Base-by-base conservation (phyloP, 2,888 invertebrate species). In the Eubasilissa splendida region DNA sequence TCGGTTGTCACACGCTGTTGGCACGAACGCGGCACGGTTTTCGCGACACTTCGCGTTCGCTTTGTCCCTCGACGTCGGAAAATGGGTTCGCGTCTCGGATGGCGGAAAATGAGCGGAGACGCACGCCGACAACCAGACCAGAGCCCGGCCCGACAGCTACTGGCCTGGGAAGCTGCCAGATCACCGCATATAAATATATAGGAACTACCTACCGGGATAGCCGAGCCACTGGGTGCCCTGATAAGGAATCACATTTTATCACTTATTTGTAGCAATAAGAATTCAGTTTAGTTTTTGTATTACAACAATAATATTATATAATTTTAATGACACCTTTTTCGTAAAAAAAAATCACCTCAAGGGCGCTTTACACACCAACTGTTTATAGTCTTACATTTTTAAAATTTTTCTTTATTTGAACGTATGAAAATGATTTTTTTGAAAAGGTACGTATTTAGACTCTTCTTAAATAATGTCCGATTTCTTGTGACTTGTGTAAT, bases 161-260 rank as follows among this genome's bases (percentile, higher is more conserved):
- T 80, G 80, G 70, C 53, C 80, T 71, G 76, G 76, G 80, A 70
- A 60, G 65, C 53, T 77, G 76, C 66, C 76, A 77, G 76, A 77
- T 54, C 50, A 50, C 54, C 52, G 76, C 56, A 66, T 77, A 77
- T 77, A 77, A 66, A 77, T 77, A 77, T 56, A 68, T 68, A 52
- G 68, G 68, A 68, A 52, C 50, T 68, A 68, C 68, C 68, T 68
- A 50, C 42, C 68, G 68, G 68, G 52, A 50, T 50, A 68, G 33
- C 68, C 68, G 68, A 68, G 50, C 33, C 68, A 68, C 68, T 50
- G 68, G 68, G 68, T 68, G 68, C 50, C 42, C 33, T 63, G 63
- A 63, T 42, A 42, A 42, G 42, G 42, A 42, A 7, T 4, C 42
- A 2, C 42, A 42, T 42, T 42, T 42, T 7, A 4, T 42, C 42